These are phyloP conservation scores for Origma solitaria DNA, from an alignment of 2,113 vertebrate genomes.

Conservation along the genomic window DNA sequence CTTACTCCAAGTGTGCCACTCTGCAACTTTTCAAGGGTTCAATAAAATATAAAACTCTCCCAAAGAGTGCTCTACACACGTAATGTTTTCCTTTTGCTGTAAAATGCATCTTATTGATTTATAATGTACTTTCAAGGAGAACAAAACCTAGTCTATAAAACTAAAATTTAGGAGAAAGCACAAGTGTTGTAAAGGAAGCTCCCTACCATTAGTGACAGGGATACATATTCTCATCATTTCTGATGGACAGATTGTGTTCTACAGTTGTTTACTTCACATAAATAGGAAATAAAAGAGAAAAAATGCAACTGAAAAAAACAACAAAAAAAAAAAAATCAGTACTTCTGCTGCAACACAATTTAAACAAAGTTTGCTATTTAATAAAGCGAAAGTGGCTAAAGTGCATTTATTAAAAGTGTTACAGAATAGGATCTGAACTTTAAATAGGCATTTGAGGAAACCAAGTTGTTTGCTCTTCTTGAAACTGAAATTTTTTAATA, in stretches of 20 bases:
- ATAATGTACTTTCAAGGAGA: constrained; percentile 51
- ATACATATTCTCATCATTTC: neutral
- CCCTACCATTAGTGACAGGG: neutral
- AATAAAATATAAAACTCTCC: constrained; percentile 44
- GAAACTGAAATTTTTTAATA: neutral
- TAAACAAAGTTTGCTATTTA: neutral
- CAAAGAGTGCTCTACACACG: neutral
- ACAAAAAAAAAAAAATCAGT: neutral
- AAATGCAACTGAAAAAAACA: neutral
- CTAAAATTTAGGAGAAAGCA: constrained; percentile 11
- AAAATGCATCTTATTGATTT: constrained; percentile 69
- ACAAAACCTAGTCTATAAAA: constrained; percentile 53
- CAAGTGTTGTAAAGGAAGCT: neutral
- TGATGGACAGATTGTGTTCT: neutral
- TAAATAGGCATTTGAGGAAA: neutral
- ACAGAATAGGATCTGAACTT: neutral
- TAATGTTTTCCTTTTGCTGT: constrained; percentile 44
- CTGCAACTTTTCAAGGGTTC: constrained; percentile 10
- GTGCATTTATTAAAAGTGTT: neutral
- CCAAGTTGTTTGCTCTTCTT: neutral
- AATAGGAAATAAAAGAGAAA: neutral
- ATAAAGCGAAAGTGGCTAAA: neutral
- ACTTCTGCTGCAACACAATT: neutral
- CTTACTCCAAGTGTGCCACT: neutral
- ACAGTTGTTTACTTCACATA: neutral